Evolutionary conservation across 2,888 invertebrate species (phyloP), one percentile per base, ranked within the genome.

Genomic region (Pharmacophagus antenor): DNA sequence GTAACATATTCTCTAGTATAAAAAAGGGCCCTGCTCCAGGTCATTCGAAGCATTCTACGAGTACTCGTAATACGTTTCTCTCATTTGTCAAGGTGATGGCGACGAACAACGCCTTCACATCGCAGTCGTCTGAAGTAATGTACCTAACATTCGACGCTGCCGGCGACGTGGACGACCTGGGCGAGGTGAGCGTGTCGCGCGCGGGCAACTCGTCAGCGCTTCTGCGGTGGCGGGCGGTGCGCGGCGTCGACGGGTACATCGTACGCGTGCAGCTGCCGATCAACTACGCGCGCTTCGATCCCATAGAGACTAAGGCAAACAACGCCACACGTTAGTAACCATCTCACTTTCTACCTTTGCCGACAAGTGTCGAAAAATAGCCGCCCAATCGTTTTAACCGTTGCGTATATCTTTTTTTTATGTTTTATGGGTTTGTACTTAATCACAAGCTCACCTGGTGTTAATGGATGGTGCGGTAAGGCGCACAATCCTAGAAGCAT

Each of bases 111-210:
- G 88, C 88, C 0, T 89, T 86, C 69, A 91, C 92, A 37, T 95
- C 96, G 0, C 82, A 84, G 4, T 87, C 91, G 0, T 95, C 95
- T 0, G 85, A 91, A 17, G 88, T 93, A 2, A 85, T 87, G 6
- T 88, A 82, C 6, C 74, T 96, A 12, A 83, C 83, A 0, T 95
- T 95, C 73, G 94, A 95, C 69, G 93, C 92, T 0, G 88, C 92
- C 15, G 92, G 94, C 0, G 92, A 93, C 68, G 88, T 95, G 2
- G 93, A 93, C 64, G 86, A 91, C 12, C 85, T 95, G 0, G 83
- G 88, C 48, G 91, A 93, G 66, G 85, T 95, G 1, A 84, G 80
- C 47, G 77, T 93, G 25, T 70, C 82, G 1, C 84, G 85, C 0
- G 76, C 82, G 2, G 92, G 92, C 20, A 89, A 92, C 22, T 85